A percentile compares a stretch with the other conserved stretches of the same genome.
phyloP scores from a whole-genome alignment of 2,888 invertebrate genomes.

The Serrognathus titanus region DNA sequence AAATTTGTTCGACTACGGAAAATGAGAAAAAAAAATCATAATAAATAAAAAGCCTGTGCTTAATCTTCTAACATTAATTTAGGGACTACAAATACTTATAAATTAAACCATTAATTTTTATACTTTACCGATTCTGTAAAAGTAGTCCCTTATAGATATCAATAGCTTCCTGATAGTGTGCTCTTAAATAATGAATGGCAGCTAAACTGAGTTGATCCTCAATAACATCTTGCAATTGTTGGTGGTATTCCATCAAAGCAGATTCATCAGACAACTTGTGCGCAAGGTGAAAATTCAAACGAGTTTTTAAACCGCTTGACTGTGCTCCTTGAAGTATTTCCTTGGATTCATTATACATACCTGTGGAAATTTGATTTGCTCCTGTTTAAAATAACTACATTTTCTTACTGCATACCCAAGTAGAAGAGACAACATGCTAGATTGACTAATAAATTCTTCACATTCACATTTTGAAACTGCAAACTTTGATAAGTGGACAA shows the following conservation, averaged over 20 bases:
- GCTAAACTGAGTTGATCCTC: conserved; percentile 96
- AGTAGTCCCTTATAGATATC: conserved; percentile 95
- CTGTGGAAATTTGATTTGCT: conserved; percentile 35
- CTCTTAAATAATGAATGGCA: conserved; percentile 91
- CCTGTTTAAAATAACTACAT: not conserved
- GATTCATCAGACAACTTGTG: conserved; percentile 91
- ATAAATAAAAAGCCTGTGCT: too few relatives aligned
- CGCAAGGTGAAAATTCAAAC: conserved; percentile 87
- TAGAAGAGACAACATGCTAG: conserved; percentile 95
- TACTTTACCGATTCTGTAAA: conserved; percentile 77
- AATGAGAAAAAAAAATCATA: too few relatives aligned
- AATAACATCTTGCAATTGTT: conserved; percentile 78
- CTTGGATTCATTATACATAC: conserved; percentile 65
- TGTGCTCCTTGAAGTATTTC: conserved; percentile 60
- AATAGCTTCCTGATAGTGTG: conserved; percentile 98
- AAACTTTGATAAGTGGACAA: conserved; percentile 67
- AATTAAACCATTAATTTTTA: not conserved
- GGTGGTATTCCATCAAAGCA: conserved; percentile 77
- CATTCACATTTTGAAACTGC: conserved; percentile 50
- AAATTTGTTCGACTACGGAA: too few relatives aligned
- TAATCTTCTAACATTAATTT: too few relatives aligned
- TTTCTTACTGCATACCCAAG: conserved; percentile 63
- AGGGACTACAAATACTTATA: too few relatives aligned
- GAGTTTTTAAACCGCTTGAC: conserved; percentile 63
- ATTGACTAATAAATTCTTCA: conserved; percentile 69